Evolutionary conservation across 2,797 vertebrate species (phyloP).

Genomic region (Lycodopsis pacificus): DNA sequence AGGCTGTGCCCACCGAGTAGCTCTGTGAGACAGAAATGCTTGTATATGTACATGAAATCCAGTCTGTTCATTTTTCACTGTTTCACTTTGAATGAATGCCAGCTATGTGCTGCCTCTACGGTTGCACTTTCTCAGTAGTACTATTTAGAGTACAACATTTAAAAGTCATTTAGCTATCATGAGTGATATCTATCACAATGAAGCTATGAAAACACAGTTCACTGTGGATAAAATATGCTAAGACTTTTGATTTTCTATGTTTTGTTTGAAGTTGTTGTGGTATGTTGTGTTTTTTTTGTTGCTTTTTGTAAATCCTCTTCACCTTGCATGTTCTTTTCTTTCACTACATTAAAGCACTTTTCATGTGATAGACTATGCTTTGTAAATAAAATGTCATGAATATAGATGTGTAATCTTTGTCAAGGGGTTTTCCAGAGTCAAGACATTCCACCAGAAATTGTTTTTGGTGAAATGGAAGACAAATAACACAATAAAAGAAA

Average conservation of each 20-base stretch:
- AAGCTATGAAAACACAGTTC: conserved; percentile 79
- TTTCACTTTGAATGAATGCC: conserved; percentile 63
- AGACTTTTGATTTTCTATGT: conserved; percentile 30
- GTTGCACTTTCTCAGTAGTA: conserved; percentile 72
- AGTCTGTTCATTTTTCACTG: conserved; percentile 14
- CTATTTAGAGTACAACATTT: conserved; percentile 74
- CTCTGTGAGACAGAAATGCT: conserved; percentile 8
- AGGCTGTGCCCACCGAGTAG: conserved; percentile 6
- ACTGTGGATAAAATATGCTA: conserved; percentile 72
- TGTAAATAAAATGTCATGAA: conserved; percentile 51
- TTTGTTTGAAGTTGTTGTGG: conserved; percentile 31
- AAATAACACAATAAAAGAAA: conserved; percentile 32
- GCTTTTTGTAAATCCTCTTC: conserved; percentile 61
- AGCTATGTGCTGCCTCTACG: conserved; percentile 44
- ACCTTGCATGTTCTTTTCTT: conserved; percentile 68
- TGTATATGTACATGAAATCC: conserved; percentile 4
- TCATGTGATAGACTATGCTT: conserved; percentile 48
- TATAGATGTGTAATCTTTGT: conserved; percentile 17
- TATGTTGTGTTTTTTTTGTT: conserved; percentile 18
- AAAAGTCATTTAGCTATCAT: conserved; percentile 55
- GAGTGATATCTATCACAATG: conserved; percentile 72
- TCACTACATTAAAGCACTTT: conserved; percentile 92
- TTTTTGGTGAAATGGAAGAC: conserved; percentile 12
- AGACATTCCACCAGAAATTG: neutral
- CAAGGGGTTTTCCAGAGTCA: neutral